Percentiles rank a stretch among this genome's conserved stretches.
Evolutionary conservation across 2,113 vertebrate species (phyloP).

Genomic region (Acanthisitta chloris): DNA sequence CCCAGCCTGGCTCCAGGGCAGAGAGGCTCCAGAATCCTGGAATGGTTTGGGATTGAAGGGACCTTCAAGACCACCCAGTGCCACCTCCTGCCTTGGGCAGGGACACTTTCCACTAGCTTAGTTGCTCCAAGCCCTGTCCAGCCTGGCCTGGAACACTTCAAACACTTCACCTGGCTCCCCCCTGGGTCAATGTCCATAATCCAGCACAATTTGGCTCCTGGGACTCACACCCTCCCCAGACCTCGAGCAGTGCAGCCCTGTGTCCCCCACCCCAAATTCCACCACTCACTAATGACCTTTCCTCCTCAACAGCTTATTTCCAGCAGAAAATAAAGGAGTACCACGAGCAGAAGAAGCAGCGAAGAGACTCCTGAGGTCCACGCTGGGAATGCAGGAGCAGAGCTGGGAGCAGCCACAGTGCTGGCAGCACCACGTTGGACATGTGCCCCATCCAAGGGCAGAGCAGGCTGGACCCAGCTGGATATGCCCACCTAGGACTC

Average conservation of each 20-base stretch:
- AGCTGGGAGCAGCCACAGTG: neutral
- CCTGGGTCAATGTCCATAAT: neutral
- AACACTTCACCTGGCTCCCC: rapidly evolving
- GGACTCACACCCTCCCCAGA: neutral
- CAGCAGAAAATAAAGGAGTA: slow-evolving; percentile 85
- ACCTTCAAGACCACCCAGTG: neutral
- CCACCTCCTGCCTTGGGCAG: neutral
- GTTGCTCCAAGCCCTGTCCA: neutral
- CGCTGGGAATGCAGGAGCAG: neutral
- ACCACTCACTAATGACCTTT: rapidly evolving
- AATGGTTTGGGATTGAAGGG: neutral
- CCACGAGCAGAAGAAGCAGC: slow-evolving; percentile 80
- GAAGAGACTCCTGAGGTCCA: slow-evolving; percentile 71
- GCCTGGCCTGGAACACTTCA: neutral
- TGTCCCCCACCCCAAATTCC: neutral
- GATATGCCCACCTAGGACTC: neutral
- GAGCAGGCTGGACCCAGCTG: neutral
- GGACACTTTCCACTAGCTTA: neutral
- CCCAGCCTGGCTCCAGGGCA: no score
- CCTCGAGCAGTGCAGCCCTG: neutral
- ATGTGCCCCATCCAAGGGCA: neutral
- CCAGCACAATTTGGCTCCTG: rapidly evolving
- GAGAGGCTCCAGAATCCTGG: no score
- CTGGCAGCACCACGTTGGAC: neutral
- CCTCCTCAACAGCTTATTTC: slow-evolving; percentile 76